Evolutionary conservation across 2,113 vertebrate genomes (phyloP).

Genomic region (Melanerpes formicivorus): DNA sequence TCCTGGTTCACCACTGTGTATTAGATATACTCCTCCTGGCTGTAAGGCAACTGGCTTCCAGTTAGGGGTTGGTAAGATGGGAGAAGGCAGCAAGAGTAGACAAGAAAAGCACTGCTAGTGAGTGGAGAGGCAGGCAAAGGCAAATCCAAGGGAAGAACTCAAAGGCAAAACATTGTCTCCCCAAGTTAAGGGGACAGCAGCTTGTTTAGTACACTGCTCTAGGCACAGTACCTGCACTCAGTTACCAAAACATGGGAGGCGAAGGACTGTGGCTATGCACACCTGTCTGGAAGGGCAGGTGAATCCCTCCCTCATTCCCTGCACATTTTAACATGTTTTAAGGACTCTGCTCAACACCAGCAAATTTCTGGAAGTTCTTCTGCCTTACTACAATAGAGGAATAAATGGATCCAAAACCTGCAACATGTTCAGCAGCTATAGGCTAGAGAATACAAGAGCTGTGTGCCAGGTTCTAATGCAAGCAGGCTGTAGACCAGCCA

Average conservation of each 20-base stretch:
- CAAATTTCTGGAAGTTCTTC: not conserved
- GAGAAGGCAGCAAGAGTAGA: not conserved
- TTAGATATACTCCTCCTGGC: rapidly evolving
- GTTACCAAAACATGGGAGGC: not conserved
- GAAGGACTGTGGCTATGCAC: not conserved
- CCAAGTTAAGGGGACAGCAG: not conserved
- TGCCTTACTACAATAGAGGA: not conserved
- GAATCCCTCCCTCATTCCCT: not conserved
- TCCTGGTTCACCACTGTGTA: not conserved
- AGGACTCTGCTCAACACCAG: not conserved
- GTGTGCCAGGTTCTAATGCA: not conserved
- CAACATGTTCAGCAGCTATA: not conserved
- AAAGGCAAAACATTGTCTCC: not conserved
- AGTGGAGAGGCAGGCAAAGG: not conserved
- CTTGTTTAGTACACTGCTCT: not conserved
- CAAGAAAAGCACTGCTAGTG: not conserved
- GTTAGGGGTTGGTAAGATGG: not conserved
- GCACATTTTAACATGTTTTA: not conserved
- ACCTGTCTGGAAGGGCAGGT: not conserved
- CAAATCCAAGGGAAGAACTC: not conserved
- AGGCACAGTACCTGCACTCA: not conserved
- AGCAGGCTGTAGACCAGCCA: not conserved
- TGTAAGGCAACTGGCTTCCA: not conserved
- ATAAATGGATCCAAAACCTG: not conserved
- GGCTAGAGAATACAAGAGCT: rapidly evolving